phyloP scores from a whole-genome alignment of 2,888 invertebrate genomes.

The Drosophila monieri region DNA sequence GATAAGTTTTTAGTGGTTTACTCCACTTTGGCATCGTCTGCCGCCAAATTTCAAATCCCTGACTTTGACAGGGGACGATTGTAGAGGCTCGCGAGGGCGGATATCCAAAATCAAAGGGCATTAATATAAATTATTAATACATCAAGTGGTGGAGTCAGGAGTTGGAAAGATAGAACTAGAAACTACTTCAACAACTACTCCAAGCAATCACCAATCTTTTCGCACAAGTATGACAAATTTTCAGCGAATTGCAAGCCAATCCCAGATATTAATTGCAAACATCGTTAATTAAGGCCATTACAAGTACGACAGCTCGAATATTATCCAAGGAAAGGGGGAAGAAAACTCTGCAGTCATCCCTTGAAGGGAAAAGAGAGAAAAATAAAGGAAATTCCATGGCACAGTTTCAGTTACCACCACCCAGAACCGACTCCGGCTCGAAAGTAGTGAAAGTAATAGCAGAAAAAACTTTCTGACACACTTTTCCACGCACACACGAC shows the following conservation, averaged over 20 bases:
- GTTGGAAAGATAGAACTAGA: background rate
- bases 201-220: background rate
- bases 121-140: constrained; percentile 16
- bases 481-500: constrained; percentile 52
- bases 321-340: background rate
- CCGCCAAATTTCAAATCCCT: background rate
- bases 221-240: constrained; percentile 67
- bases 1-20: constrained; percentile 75
- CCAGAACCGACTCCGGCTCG: constrained; percentile 42
- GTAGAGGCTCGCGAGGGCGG: constrained; percentile 9
- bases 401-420: constrained; percentile 9
- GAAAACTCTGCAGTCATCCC: constrained; percentile 30
- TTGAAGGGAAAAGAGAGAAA: constrained; percentile 10
- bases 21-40: constrained; percentile 33
- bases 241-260: constrained; percentile 75
- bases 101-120: constrained; percentile 2
- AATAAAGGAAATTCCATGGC: constrained; percentile 34
- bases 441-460: constrained; percentile 76
- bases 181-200: background rate
- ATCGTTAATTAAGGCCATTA: constrained; percentile 75
- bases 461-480: constrained; percentile 75
- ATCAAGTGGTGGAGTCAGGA: background rate
- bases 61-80: constrained; percentile 14
- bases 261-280: constrained; percentile 76
- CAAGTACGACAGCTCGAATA: constrained; percentile 46